Evolutionary conservation across 2,888 invertebrate species (phyloP), one percentile per base, ranked within the genome.

Genomic region (Amiota minor): DNA sequence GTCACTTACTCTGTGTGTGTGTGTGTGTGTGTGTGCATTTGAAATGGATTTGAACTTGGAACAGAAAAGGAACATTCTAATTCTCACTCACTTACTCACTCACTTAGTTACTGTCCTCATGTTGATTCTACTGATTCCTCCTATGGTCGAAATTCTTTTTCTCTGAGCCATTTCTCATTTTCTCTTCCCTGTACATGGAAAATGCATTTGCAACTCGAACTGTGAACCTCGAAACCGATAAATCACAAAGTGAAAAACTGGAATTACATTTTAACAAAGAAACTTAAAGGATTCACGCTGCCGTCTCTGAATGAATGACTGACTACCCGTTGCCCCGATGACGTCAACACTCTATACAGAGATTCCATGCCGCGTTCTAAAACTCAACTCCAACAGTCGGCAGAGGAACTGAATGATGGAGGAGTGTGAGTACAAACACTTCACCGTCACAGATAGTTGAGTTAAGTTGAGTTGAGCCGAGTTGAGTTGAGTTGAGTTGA

Each of bases 161-260:
- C 35, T 35, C 6, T 35, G n/a, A n/a, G 35, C 35, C 35, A 35
- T 35, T 35, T 35, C 35, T 35, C 35, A 35, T 35, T 35, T 8
- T 35, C 35, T 35, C 35, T 35, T 35, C 0, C 2, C 35, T 35
- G 23, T 80, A 82, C 84, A 84, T 78, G 80, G 78, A 79, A 84
- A 86, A 83, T 85, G 85, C 84, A 86, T 85, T 86, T 86, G 82
- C 83, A 83, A 80, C 84, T 83, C 81, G 85, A 83, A 83, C 83
- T 84, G 80, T 84, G 85, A 84, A 82, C 83, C 83, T 79, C 83
- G 78, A 79, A 84, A 83, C 86, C 86, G 80, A 86, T 86, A 86
- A 86, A 86, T 86, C 86, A 86, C 84, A 83, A 81, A 81, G 83
- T 84, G 86, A 80, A 86, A 84, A 86, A 85, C 84, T 81, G 81